phyloP scores from a whole-genome alignment of 2,113 vertebrate species.

The Phaethornis superciliosus region DNA sequence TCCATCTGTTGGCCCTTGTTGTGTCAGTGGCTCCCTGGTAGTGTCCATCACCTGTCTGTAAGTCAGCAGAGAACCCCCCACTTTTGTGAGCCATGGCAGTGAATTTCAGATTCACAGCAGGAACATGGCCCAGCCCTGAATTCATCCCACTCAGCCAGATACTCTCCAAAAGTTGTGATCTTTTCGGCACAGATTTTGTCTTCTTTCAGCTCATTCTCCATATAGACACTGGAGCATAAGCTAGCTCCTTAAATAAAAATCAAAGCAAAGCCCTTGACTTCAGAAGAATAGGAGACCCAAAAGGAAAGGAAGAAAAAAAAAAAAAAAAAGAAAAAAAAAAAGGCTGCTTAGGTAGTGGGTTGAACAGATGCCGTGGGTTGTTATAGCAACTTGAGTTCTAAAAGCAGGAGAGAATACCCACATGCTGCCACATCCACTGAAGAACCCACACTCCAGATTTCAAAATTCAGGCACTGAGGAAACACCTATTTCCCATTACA shows the following conservation, averaged over 20 bases:
- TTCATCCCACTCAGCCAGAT: conserved; percentile 3
- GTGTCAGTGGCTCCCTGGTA: not conserved
- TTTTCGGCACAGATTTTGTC: conserved; percentile 50
- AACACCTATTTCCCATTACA: conserved; percentile 59
- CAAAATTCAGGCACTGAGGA: conserved; percentile 34
- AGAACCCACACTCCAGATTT: conserved; percentile 28
- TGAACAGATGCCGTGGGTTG: conserved; percentile 65
- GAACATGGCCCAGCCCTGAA: conserved; percentile 5
- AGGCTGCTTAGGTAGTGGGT: conserved; percentile 8
- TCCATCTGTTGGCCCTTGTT: conserved; percentile 5
- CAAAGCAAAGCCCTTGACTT: conserved; percentile 67
- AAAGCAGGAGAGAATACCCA: conserved; percentile 45
- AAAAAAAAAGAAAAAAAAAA: not conserved
- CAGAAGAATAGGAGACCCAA: conserved; percentile 61
- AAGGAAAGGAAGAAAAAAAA: not conserved
- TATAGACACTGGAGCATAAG: conserved; percentile 22
- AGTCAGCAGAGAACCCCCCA: not conserved
- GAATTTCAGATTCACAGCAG: not conserved
- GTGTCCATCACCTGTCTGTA: not conserved
- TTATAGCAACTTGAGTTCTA: conserved; percentile 66
- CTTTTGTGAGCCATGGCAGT: not conserved
- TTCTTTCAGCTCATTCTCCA: conserved; percentile 45
- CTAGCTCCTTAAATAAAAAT: conserved; percentile 68
- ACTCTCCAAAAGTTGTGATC: conserved; percentile 25
- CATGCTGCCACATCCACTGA: conserved; percentile 47